These are phyloP conservation scores for Ditylenchus dipsaci DNA, from an alignment of 1,140 invertebrate genomes.

Conservation along the genomic window DNA sequence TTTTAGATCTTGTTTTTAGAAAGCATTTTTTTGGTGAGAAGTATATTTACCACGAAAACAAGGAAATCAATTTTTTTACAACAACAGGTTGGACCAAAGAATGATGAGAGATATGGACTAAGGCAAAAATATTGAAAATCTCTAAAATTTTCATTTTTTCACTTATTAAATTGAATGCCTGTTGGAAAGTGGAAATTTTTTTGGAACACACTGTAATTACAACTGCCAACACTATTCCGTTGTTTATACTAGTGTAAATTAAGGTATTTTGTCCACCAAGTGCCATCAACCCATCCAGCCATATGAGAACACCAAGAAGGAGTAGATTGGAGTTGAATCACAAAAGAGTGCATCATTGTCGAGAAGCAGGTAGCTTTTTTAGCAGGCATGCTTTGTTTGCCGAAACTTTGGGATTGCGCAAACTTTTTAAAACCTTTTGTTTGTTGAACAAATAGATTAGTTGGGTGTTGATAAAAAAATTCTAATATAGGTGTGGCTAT, in stretches of 20 bases:
- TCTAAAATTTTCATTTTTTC: no score
- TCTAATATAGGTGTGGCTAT: neutral
- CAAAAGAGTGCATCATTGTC: conserved; percentile 38
- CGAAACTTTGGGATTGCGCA: neutral
- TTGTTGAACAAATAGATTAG: neutral
- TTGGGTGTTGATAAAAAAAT: neutral
- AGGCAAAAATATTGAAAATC: no score
- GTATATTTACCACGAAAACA: no score
- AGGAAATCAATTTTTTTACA: no score
- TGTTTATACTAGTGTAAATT: neutral
- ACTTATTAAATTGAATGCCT: no score
- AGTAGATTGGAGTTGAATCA: conserved; percentile 29
- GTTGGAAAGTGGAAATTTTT: no score
- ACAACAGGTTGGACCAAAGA: no score
- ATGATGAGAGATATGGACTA: no score
- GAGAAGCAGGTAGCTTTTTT: conserved; percentile 23
- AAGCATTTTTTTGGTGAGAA: no score
- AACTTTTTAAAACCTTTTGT: neutral
- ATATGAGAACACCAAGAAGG: conserved; percentile 27
- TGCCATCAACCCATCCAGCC: conserved; percentile 33
- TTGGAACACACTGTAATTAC: no score
- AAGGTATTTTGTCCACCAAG: conserved; percentile 42
- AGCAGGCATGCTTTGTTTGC: neutral
- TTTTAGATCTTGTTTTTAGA: no score
- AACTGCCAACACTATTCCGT: neutral